Conservation (phyloP, 2,113 vertebrate species). For the Catharus bicknelli region DNA sequence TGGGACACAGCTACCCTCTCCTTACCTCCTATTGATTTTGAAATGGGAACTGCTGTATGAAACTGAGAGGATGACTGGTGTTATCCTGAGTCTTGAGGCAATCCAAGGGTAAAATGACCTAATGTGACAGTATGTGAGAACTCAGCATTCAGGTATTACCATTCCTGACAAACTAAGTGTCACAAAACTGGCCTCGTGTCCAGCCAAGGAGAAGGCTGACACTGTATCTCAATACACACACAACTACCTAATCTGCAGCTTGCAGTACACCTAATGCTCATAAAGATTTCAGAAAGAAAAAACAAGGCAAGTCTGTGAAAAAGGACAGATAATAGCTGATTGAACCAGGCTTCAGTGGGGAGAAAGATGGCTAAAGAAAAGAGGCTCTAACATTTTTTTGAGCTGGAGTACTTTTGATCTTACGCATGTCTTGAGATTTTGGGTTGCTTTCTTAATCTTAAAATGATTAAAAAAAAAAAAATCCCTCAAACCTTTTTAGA, state of each 20-base stretch:
- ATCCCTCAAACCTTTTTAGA: background rate
- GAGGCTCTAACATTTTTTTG: constrained; percentile 19
- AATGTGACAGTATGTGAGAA: background rate
- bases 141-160: background rate
- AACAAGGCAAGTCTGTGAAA: background rate
- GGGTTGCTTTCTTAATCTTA: constrained; percentile 11
- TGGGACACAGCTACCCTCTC: background rate
- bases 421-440: background rate
- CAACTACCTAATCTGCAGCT: background rate
- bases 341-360: background rate
- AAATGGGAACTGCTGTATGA: background rate
- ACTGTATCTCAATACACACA: background rate
- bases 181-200: background rate
- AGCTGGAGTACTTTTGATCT: constrained; percentile 35
- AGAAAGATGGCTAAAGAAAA: constrained; percentile 6
- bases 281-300: constrained; percentile 14
- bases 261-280: background rate
- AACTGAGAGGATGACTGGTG: background rate
- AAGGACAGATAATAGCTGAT: constrained; percentile 10
- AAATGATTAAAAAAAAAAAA: background rate
- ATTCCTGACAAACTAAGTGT: background rate
- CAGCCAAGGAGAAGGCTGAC: background rate
- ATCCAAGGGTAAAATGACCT: background rate
- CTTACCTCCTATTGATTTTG: background rate
- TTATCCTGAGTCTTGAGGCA: background rate